A percentile compares a stretch with the other conserved stretches of the same genome.
phyloP scores from a whole-genome alignment of 2,797 vertebrate genomes.

The Darevskia mixta region DNA sequence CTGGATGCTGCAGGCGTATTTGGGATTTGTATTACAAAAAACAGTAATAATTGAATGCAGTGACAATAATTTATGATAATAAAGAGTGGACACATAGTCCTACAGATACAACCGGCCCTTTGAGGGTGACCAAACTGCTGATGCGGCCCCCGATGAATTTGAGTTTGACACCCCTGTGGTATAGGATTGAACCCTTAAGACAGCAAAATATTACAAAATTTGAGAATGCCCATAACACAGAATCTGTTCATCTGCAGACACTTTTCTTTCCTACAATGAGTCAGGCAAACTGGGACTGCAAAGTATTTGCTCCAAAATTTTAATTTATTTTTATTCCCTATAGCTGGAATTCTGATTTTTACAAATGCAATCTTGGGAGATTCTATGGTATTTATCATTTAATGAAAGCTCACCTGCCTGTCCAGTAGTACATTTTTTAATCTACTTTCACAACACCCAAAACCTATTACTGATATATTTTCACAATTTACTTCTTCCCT shows the following conservation, averaged over 20 bases:
- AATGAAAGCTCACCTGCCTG: slow-evolving; percentile 17
- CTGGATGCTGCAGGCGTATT: no score
- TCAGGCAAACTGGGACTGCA: background rate
- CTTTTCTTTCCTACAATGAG: background rate
- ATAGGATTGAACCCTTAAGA: no score
- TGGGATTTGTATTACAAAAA: no score
- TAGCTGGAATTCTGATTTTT: slow-evolving; percentile 1
- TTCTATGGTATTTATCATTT: background rate
- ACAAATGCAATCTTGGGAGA: background rate
- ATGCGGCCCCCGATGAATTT: no score
- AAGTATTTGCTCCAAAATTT: background rate
- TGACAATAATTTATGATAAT: no score
- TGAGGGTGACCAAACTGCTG: no score
- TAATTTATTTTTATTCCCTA: background rate
- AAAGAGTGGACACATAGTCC: no score
- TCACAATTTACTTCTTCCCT: slow-evolving; percentile 34
- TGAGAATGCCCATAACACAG: background rate
- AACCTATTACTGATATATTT: slow-evolving; percentile 18
- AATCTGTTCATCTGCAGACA: background rate
- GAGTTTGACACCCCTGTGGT: no score
- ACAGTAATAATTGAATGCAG: no score
- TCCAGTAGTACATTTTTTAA: background rate
- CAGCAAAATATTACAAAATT: background rate
- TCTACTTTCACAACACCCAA: background rate
- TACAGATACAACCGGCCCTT: no score